Evolutionary conservation across 2,113 vertebrate species (phyloP).

Genomic region (Tyrannus savana): DNA sequence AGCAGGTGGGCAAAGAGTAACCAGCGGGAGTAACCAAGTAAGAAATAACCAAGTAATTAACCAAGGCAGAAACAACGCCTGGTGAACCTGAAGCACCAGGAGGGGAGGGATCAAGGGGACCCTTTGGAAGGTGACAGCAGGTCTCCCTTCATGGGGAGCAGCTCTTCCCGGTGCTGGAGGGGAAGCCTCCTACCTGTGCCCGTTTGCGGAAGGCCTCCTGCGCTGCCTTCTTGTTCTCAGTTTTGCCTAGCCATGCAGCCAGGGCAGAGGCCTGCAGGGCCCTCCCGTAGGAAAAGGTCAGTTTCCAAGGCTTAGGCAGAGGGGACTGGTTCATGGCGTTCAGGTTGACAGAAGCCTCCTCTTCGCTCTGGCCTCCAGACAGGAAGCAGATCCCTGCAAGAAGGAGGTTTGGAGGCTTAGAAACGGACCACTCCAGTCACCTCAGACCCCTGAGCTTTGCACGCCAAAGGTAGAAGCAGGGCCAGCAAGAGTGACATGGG

Average conservation of each 20-base stretch:
- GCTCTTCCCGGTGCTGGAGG: background rate
- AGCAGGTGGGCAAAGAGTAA: background rate
- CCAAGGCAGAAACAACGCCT: background rate
- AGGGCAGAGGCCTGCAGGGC: constrained; percentile 95
- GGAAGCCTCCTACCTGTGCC: constrained; percentile 79
- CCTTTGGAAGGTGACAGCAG: background rate
- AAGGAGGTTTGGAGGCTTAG: background rate
- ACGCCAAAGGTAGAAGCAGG: background rate
- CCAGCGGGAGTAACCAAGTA: background rate
- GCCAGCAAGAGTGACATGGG: background rate
- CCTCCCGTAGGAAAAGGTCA: constrained; percentile 94
- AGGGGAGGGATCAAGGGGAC: fast-evolving
- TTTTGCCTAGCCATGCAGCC: constrained; percentile 88
- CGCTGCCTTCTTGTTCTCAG: constrained; percentile 85
- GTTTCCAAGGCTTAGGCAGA: constrained; percentile 89
- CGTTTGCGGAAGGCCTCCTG: constrained; percentile 88
- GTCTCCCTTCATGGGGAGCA: background rate
- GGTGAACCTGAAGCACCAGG: background rate
- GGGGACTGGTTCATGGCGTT: constrained; percentile 93
- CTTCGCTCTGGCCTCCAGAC: constrained; percentile 97
- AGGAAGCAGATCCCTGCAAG: constrained; percentile 93
- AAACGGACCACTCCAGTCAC: background rate
- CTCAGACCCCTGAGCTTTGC: background rate
- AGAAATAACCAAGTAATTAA: too few species aligned
- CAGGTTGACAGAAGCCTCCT: constrained; percentile 93